Conservation (phyloP, 23 tunicate species). For the Diplosoma virens region DNA sequence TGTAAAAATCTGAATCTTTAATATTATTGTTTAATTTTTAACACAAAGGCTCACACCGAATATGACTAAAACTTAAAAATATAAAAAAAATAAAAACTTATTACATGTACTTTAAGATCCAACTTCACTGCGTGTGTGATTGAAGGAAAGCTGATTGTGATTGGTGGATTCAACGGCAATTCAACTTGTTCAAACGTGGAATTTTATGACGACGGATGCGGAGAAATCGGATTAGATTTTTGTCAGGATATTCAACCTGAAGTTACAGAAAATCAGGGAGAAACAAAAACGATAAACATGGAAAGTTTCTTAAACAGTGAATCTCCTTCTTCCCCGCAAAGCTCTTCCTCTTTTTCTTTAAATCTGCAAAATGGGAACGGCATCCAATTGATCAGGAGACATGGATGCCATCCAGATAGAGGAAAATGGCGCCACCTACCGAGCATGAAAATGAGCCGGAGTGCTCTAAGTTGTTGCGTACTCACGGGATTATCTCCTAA, state of each 20-base stretch:
- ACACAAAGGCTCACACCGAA: too few relatives aligned
- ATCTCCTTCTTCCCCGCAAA: neutral
- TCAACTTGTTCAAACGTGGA: slow-evolving; percentile 80
- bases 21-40: too few relatives aligned
- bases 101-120: too few relatives aligned
- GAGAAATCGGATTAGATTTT: neutral
- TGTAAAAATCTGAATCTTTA: too few relatives aligned
- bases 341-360: neutral
- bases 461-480: slow-evolving; percentile 88
- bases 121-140: slow-evolving; percentile 78
- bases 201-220: slow-evolving; percentile 44
- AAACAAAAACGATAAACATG: neutral
- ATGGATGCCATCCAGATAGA: neutral
- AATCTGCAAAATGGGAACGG: neutral
- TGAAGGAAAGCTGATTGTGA: slow-evolving; percentile 41
- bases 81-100: too few relatives aligned
- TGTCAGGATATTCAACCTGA: neutral
- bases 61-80: too few relatives aligned
- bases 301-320: neutral
- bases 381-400: neutral
- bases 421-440: slow-evolving; percentile 54
- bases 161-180: slow-evolving; percentile 74
- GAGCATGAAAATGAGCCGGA: slow-evolving; percentile 61
- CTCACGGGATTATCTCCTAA: slow-evolving; percentile 39
- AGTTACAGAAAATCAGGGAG: neutral